phyloP scores from a whole-genome alignment of 2,113 vertebrate species.

The Plecturocebus donacophilus region DNA sequence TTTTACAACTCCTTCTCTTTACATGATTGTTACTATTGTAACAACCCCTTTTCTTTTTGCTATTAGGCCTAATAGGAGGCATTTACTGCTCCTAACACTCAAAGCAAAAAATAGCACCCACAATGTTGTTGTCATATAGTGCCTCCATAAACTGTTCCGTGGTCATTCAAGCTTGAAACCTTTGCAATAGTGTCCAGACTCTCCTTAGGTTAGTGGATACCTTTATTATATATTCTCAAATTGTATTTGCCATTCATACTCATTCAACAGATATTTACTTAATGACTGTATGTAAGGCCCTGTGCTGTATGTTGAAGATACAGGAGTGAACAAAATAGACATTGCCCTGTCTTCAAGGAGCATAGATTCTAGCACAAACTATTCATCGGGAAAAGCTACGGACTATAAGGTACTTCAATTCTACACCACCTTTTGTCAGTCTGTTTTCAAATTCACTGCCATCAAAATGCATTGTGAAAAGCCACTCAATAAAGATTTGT shows the following conservation, averaged over 20 bases:
- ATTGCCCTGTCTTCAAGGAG: not conserved
- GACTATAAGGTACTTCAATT: not conserved
- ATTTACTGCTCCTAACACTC: not conserved
- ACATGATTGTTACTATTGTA: not conserved
- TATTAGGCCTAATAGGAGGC: not conserved
- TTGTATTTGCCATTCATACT: not conserved
- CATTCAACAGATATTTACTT: not conserved
- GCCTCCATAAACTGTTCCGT: not conserved
- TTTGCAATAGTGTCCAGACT: not conserved
- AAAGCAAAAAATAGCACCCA: conserved; percentile 40
- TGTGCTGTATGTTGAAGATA: not conserved
- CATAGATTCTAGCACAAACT: not conserved
- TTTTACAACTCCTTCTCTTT: not conserved
- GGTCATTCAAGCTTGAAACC: not conserved
- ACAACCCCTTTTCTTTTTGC: conserved; percentile 10
- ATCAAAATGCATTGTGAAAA: conserved; percentile 36
- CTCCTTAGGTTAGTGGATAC: not conserved
- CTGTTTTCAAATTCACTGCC: not conserved
- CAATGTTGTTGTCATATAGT: not conserved
- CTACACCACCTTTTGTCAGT: not conserved
- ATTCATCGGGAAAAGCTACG: not conserved
- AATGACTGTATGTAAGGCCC: not conserved
- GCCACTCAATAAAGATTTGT: not conserved
- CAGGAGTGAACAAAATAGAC: not conserved
- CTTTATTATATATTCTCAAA: not conserved